These are phyloP conservation scores for Danio albolineatus DNA, from an alignment of 2,797 vertebrate species.

Conservation along the genomic window DNA sequence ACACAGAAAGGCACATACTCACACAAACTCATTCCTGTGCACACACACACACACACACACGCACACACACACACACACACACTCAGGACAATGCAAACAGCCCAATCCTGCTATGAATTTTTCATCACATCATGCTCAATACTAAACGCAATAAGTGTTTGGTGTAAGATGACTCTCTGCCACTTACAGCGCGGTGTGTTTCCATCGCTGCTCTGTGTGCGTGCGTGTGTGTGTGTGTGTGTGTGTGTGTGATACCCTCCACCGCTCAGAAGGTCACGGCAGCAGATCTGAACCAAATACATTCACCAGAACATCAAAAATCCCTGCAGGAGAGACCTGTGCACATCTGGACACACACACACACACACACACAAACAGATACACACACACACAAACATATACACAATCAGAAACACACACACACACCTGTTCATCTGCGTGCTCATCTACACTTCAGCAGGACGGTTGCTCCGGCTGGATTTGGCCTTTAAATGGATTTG, in stretches of 20 bases:
- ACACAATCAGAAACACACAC: no score
- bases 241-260: conserved; percentile 73
- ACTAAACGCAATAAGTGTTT: conserved; percentile 86
- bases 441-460: not conserved
- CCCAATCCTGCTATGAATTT: conserved; percentile 79
- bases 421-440: not conserved
- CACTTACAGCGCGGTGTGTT: conserved; percentile 78
- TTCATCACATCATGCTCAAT: conserved; percentile 85
- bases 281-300: conserved; percentile 60
- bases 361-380: not conserved
- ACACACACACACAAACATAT: conserved; percentile 7
- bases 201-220: conserved; percentile 38
- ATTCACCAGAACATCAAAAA: conserved; percentile 66
- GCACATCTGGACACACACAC: not conserved
- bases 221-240: conserved; percentile 12
- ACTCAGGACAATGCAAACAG: conserved; percentile 65
- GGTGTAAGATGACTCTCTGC: conserved; percentile 83
- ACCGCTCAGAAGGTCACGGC: conserved; percentile 49
- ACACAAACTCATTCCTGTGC: no score
- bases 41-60: not conserved
- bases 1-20: no score
- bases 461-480: not conserved
- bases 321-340: conserved; percentile 53
- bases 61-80: conserved; percentile 56
- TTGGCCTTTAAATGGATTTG: not conserved